Evolutionary conservation across 2,888 invertebrate species (phyloP).

Genomic region (Cybosia mesomella): DNA sequence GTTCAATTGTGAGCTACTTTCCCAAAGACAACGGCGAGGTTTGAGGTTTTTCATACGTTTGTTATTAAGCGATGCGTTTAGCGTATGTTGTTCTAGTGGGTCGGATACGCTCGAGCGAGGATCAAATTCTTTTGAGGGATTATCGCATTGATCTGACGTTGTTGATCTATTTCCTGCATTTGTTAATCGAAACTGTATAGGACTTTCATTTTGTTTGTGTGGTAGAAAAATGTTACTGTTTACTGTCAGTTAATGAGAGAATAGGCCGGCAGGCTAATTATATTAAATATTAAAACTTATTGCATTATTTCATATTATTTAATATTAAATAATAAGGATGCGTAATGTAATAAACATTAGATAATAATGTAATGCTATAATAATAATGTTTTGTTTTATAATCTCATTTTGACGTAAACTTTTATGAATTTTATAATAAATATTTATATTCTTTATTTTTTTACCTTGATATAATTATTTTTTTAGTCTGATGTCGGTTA

Average conservation of each 20-base stretch:
- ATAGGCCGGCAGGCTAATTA: neutral
- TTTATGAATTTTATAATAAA: slow-evolving; percentile 4
- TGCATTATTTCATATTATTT: neutral
- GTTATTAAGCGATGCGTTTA: slow-evolving; percentile 42
- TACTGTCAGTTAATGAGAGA: neutral
- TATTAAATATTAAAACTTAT: neutral
- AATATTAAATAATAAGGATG: slow-evolving; percentile 4
- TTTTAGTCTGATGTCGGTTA: neutral
- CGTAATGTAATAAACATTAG: slow-evolving; percentile 1
- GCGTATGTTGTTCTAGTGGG: slow-evolving; percentile 34
- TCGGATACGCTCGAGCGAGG: slow-evolving; percentile 39
- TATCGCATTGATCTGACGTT: slow-evolving; percentile 28
- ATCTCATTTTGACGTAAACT: neutral
- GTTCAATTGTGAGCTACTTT: slow-evolving; percentile 72
- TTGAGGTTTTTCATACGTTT: slow-evolving; percentile 43
- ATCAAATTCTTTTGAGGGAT: slow-evolving; percentile 33
- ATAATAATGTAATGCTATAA: neutral
- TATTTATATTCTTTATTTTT: neutral
- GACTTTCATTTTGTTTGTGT: neutral
- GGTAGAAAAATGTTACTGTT: neutral
- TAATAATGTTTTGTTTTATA: neutral
- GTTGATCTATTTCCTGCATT: slow-evolving; percentile 30
- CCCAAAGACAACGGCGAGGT: slow-evolving; percentile 64
- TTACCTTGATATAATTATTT: slow-evolving; percentile 1
- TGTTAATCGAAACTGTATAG: slow-evolving; percentile 2